A percentile compares a stretch with the other conserved stretches of the same genome.
phyloP scores from a whole-genome alignment of 2,888 invertebrate genomes.

The Pseudococcus viburni region DNA sequence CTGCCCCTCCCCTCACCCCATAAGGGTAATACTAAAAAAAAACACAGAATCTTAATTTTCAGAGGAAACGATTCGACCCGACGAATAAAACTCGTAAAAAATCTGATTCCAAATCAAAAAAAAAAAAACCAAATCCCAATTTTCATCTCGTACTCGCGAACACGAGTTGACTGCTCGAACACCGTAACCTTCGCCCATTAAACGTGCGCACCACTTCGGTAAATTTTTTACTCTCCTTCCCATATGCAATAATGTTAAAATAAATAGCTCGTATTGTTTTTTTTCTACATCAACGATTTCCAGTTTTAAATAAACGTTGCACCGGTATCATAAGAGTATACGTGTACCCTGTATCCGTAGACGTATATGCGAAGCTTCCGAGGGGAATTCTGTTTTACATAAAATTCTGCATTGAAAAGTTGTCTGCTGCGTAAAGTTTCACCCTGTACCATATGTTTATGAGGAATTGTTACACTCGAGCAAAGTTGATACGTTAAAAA shows the following conservation, averaged over 20 bases:
- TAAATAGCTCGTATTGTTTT: conserved; percentile 26
- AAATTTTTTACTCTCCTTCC: background rate
- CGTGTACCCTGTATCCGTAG: background rate
- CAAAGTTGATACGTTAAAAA: conserved; percentile 32
- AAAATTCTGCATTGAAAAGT: conserved; percentile 36
- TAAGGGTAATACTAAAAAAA: background rate
- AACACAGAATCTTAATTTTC: background rate
- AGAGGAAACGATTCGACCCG: background rate
- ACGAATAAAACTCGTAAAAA: background rate
- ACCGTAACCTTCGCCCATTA: conserved; percentile 7
- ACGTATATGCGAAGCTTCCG: background rate
- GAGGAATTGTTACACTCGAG: conserved; percentile 39
- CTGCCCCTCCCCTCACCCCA: too few relatives aligned
- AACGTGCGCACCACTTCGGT: background rate
- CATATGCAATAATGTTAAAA: background rate
- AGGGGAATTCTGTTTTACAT: conserved; percentile 20
- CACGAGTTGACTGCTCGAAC: background rate
- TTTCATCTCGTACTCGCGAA: background rate
- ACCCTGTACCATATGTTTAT: conserved; percentile 12
- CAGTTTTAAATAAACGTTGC: conserved; percentile 20
- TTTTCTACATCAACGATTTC: background rate
- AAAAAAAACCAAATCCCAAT: conserved; percentile 8
- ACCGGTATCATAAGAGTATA: background rate
- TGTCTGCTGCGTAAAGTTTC: conserved; percentile 15
- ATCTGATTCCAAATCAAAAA: background rate